Conservation (phyloP, 2,113 vertebrate species). For the Ibidorhyncha struthersii region DNA sequence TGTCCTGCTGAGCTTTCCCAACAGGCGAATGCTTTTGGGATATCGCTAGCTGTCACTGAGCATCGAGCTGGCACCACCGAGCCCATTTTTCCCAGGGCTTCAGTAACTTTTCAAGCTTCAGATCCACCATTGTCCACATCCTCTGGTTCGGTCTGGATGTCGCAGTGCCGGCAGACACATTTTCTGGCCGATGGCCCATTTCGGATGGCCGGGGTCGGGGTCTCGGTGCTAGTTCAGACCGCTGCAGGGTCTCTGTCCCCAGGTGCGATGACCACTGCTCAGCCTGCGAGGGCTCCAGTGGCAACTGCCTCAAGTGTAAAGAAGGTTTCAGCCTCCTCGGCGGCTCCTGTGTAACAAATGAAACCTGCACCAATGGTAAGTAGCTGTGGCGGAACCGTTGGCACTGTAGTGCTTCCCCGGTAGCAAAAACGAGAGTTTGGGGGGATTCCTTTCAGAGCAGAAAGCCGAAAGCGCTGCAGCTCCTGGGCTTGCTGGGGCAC, state of each 20-base stretch:
- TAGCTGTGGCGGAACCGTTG: neutral
- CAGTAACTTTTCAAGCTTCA: neutral
- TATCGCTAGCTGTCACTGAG: neutral
- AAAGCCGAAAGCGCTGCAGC: neutral
- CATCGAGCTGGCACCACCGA: neutral
- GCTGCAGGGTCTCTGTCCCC: neutral
- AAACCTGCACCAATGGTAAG: constrained; percentile 90
- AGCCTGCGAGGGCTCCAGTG: constrained; percentile 81
- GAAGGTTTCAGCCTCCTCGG: constrained; percentile 82
- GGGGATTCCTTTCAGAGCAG: neutral
- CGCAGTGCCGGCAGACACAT: neutral
- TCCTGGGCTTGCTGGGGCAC: neutral
- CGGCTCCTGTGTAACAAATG: constrained; percentile 81
- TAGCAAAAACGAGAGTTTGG: neutral
- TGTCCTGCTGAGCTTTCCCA: neutral
- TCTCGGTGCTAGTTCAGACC: neutral
- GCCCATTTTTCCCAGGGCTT: neutral
- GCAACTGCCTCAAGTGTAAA: constrained; percentile 83
- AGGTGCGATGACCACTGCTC: constrained; percentile 89
- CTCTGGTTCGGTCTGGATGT: neutral
- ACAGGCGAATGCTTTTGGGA: neutral
- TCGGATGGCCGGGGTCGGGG: rapidly evolving
- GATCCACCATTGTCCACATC: neutral
- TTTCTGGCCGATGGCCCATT: neutral
- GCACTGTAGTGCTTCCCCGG: rapidly evolving